Evolutionary conservation across 2,888 invertebrate species (phyloP).

Genomic region (Flexamia atlantica): DNA sequence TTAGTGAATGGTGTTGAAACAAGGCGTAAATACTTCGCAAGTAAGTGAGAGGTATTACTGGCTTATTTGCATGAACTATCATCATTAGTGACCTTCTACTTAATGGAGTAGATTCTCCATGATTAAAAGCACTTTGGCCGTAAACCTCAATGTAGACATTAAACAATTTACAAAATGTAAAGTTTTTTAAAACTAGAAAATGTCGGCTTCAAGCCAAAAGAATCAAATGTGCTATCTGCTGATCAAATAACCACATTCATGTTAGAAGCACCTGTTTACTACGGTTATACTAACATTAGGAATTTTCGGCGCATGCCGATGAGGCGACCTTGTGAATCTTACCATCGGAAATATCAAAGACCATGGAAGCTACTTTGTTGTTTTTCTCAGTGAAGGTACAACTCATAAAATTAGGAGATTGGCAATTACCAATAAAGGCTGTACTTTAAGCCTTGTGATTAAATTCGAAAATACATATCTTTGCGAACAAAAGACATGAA

Average conservation of each 20-base stretch:
- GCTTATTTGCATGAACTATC: constrained; percentile 27
- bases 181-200: constrained; percentile 9
- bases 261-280: constrained; percentile 1
- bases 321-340: constrained; percentile 18
- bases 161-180: constrained; percentile 38
- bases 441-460: constrained; percentile 16
- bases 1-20: constrained; percentile 15
- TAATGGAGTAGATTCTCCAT: constrained; percentile 47
- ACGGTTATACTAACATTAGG: constrained; percentile 10
- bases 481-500: constrained; percentile 1
- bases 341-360: constrained; percentile 33
- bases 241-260: constrained; percentile 35
- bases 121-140: constrained; percentile 36
- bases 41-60: constrained; percentile 31
- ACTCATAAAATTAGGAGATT: constrained; percentile 26
- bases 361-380: constrained; percentile 5
- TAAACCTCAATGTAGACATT: constrained; percentile 20
- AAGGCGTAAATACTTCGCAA: not conserved
- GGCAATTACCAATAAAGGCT: constrained; percentile 27
- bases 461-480: constrained; percentile 13
- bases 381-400: constrained; percentile 10
- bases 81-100: constrained; percentile 13
- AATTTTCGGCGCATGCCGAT: constrained; percentile 23
- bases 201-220: constrained; percentile 47
- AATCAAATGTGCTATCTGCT: constrained; percentile 42